These are phyloP conservation scores for Drosophila sucinea DNA, from an alignment of 1,140 invertebrate species.

Conservation along the genomic window DNA sequence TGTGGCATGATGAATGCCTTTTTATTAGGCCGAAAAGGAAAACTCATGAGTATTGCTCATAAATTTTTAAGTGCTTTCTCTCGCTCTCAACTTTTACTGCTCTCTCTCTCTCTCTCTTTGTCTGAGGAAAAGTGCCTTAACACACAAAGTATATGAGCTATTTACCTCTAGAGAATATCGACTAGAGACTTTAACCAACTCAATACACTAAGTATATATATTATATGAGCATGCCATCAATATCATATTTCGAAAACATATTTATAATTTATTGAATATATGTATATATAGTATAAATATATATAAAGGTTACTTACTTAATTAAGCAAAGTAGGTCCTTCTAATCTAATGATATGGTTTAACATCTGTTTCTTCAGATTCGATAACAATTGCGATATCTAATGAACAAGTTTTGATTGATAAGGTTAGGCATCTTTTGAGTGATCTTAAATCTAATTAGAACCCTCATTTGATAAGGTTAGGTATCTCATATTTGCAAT, in stretches of 20 bases:
- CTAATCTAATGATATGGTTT: no score
- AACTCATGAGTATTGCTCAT: constrained; percentile 57
- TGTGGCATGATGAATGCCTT: constrained; percentile 61
- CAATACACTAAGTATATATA: not conserved
- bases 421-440: no score
- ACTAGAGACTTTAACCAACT: constrained; percentile 5
- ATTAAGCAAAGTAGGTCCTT: no score
- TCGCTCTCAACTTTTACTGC: not conserved
- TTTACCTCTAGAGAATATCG: not conserved
- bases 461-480: no score
- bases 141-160: not conserved
- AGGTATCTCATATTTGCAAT: no score
- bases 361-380: no score
- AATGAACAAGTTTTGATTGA: no score
- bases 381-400: no score
- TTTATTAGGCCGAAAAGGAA: constrained; percentile 50
- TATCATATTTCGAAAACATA: no score
- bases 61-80: constrained; percentile 62
- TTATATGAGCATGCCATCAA: not conserved
- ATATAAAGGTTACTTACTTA: no score
- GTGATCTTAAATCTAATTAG: no score
- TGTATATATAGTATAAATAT: not conserved
- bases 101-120: not conserved
- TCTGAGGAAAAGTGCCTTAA: not conserved
- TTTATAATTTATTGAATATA: not conserved